Evolutionary conservation across 2,797 vertebrate genomes (phyloP).

Genomic region (Eospalax fontanierii): DNA sequence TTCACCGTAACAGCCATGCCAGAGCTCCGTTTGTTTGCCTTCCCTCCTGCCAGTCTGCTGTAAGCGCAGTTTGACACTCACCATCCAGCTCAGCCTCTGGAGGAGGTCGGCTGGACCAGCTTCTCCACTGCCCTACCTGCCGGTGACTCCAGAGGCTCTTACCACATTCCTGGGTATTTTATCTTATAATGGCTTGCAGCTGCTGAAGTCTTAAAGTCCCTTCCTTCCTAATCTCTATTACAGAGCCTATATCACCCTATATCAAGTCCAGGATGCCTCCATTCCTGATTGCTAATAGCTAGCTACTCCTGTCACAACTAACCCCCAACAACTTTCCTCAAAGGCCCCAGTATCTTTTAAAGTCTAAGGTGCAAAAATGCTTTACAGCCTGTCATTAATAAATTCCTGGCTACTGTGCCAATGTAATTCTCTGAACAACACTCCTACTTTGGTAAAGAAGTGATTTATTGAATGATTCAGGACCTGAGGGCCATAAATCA

Average conservation of each 20-base stretch:
- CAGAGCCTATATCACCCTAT: not conserved
- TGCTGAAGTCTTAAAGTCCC: not conserved
- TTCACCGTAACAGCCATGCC: too few species aligned
- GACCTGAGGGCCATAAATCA: not conserved
- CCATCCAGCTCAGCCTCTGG: too few species aligned
- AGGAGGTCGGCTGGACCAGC: too few species aligned
- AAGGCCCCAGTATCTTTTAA: not conserved
- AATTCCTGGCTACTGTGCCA: not conserved
- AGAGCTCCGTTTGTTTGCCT: too few species aligned
- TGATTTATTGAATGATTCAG: not conserved
- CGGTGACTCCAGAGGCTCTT: not conserved
- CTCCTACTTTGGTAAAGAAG: not conserved
- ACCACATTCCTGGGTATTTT: not conserved
- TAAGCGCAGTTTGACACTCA: too few species aligned
- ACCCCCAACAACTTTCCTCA: not conserved
- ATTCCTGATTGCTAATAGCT: not conserved
- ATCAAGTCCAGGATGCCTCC: not conserved
- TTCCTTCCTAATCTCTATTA: not conserved
- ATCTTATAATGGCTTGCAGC: not conserved
- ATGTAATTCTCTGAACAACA: not conserved
- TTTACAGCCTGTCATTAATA: not conserved
- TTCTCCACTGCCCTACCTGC: too few species aligned
- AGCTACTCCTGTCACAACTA: not conserved
- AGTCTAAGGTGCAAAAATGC: not conserved
- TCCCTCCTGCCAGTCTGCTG: too few species aligned